phyloP scores from a whole-genome alignment of 2,797 vertebrate genomes.

The Sebastes umbrosus region DNA sequence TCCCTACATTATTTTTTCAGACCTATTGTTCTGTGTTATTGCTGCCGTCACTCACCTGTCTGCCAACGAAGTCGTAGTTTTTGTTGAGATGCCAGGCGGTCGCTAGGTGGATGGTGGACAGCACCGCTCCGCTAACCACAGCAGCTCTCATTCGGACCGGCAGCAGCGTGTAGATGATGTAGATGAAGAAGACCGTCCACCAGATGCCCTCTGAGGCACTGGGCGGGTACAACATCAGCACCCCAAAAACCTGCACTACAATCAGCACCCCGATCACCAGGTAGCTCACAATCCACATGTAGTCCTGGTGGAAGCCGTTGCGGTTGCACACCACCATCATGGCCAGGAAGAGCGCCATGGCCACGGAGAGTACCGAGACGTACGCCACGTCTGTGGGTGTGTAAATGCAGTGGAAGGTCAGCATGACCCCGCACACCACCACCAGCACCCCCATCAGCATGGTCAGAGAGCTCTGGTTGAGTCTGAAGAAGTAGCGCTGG shows the following conservation, averaged over 20 bases:
- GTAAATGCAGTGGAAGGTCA: constrained; percentile 89
- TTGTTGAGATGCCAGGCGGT: constrained; percentile 90
- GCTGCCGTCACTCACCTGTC: constrained; percentile 83
- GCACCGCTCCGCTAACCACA: constrained; percentile 87
- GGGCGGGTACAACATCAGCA: constrained; percentile 83
- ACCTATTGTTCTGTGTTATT: not conserved
- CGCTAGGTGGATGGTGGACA: constrained; percentile 88
- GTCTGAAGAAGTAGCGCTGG: constrained; percentile 97
- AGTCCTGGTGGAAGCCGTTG: constrained; percentile 96
- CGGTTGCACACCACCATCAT: constrained; percentile 96
- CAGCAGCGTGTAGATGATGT: constrained; percentile 96
- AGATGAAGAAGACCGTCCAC: constrained; percentile 97
- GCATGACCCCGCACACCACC: constrained; percentile 90
- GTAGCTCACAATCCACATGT: constrained; percentile 98
- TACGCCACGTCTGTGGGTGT: constrained; percentile 75
- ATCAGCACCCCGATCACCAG: constrained; percentile 90
- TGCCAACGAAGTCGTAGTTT: constrained; percentile 85
- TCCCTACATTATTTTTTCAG: not conserved
- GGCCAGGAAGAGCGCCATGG: constrained; percentile 88
- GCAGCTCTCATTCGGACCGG: constrained; percentile 95
- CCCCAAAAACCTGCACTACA: constrained; percentile 88
- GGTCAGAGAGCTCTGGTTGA: constrained; percentile 97
- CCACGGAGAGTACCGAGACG: constrained; percentile 83
- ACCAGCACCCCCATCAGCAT: constrained; percentile 96
- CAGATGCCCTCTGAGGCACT: constrained; percentile 92